phyloP scores from a whole-genome alignment of 2,888 invertebrate genomes.

The Glyphotaelius pellucidus region DNA sequence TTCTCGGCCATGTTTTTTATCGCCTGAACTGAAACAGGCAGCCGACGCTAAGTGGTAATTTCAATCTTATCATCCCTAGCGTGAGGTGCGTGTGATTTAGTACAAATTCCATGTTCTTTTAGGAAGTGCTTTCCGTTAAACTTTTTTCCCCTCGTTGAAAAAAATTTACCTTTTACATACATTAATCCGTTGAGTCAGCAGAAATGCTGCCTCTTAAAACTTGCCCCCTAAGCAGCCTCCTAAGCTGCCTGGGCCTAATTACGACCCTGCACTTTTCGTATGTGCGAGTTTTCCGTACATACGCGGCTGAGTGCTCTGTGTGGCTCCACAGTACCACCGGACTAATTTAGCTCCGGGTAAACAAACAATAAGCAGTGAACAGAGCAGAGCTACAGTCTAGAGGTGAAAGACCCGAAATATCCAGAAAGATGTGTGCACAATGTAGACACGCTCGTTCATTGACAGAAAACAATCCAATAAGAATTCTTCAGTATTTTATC shows the following conservation, averaged over 20 bases:
- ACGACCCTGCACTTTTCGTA: background rate
- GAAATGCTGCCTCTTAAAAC: too few species aligned
- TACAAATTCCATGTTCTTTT: too few species aligned
- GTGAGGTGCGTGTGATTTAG: too few species aligned
- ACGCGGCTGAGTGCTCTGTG: background rate
- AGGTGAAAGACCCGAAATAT: slow-evolving; percentile 43
- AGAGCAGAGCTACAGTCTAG: background rate
- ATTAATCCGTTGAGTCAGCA: too few species aligned
- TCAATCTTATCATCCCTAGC: too few species aligned
- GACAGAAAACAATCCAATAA: slow-evolving; percentile 3
- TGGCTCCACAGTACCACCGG: background rate
- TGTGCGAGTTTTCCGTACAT: background rate
- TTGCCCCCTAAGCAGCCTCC: background rate
- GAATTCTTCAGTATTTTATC: background rate
- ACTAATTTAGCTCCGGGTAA: slow-evolving; percentile 43
- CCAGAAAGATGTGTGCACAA: slow-evolving; percentile 44
- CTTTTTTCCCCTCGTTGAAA: too few species aligned
- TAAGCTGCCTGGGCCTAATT: background rate
- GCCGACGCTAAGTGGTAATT: too few species aligned
- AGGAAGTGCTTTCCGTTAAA: too few species aligned
- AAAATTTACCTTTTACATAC: too few species aligned
- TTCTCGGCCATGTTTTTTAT: too few species aligned
- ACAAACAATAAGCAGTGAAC: slow-evolving; percentile 38
- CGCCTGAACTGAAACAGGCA: too few species aligned
- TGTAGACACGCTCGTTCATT: slow-evolving; percentile 21